Percentiles rank a stretch among this genome's conserved stretches.
phyloP scores from a whole-genome alignment of 1,140 invertebrate species.

The Steinernema khuongi region DNA sequence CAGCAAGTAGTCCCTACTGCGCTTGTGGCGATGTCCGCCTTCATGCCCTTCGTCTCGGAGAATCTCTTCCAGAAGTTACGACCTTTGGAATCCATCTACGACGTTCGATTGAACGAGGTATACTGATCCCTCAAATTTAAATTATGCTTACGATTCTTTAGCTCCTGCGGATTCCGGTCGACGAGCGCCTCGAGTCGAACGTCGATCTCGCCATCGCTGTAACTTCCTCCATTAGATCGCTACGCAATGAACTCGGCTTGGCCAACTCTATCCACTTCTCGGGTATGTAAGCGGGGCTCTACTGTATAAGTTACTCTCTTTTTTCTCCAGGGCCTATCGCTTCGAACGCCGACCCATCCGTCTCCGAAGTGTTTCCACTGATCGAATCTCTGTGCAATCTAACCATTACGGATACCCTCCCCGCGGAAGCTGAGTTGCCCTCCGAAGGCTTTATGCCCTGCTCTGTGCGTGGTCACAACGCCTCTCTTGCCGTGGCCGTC shows the following conservation, averaged over 20 bases:
- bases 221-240: neutral
- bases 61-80: constrained; percentile 23
- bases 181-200: neutral
- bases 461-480: neutral
- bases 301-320: neutral
- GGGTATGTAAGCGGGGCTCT: neutral
- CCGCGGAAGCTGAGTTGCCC: neutral
- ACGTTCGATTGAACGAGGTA: constrained; percentile 13
- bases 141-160: constrained; percentile 15
- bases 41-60: constrained; percentile 42
- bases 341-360: constrained; percentile 3
- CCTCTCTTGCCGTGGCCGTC: neutral
- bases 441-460: neutral
- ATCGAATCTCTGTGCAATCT: constrained; percentile 18
- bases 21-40: constrained; percentile 32
- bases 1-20: constrained; percentile 30
- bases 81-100: neutral
- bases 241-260: neutral
- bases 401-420: neutral
- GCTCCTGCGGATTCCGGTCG: neutral
- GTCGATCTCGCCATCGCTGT: neutral
- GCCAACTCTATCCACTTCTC: neutral
- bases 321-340: neutral
- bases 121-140: neutral
- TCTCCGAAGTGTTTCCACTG: constrained; percentile 16